Conservation (phyloP, 2,888 invertebrate species). For the Melanotus villosus region DNA sequence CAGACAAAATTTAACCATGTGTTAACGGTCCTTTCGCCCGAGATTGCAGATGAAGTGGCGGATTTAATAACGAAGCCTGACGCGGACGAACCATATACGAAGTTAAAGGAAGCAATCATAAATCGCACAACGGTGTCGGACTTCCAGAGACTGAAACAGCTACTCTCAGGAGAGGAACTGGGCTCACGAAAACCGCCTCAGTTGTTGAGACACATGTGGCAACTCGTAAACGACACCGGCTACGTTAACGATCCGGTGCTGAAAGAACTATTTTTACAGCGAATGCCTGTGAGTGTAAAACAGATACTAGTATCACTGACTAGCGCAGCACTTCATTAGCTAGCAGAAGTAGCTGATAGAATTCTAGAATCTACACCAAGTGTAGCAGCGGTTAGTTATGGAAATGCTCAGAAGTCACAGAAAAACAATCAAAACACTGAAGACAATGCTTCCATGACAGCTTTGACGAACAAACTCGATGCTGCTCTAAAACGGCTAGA, state of each 20-base stretch:
- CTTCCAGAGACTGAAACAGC: slow-evolving; percentile 3
- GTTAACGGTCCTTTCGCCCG: neutral
- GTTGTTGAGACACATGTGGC: too few relatives aligned
- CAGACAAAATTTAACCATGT: too few relatives aligned
- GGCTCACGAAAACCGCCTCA: too few relatives aligned
- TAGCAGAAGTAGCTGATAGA: slow-evolving; percentile 11
- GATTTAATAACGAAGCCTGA: neutral
- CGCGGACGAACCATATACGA: neutral
- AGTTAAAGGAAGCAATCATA: neutral
- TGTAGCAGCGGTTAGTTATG: neutral
- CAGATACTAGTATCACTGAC: neutral
- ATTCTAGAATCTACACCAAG: neutral
- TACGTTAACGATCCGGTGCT: neutral
- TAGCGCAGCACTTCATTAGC: neutral
- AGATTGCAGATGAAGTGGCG: neutral
- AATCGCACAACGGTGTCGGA: slow-evolving; percentile 4
- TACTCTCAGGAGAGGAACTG: slow-evolving; percentile 10
- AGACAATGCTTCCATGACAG: neutral
- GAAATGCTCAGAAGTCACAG: neutral
- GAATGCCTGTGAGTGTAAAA: slow-evolving; percentile 2
- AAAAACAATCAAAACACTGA: neutral
- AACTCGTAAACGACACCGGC: neutral
- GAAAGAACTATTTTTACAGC: neutral
- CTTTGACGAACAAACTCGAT: neutral
- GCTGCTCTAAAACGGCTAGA: neutral